Base-by-base conservation (phyloP, 2,888 invertebrate genomes). In the Odontocolon sp. region DNA sequence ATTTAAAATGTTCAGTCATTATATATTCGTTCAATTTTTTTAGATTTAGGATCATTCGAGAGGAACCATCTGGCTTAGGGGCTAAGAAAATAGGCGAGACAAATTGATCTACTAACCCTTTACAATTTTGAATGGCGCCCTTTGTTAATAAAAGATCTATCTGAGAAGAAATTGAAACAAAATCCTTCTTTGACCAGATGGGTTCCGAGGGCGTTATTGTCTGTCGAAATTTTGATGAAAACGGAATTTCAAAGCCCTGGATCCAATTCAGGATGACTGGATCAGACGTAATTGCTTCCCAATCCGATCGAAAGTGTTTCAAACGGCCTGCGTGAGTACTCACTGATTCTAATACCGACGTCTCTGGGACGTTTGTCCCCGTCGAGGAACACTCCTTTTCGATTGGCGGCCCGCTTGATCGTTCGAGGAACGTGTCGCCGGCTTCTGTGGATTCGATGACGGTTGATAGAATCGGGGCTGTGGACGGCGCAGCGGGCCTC, bases 291-390 rank as follows among this genome's bases (percentile, higher is more conserved):
- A 70, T 14, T 11, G 23, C 6, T 28, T 26, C 6, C 70, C 63
- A 70, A 11, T 8, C 28, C 2, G 0, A 26, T 3, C 21, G 14
- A 38, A 70, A 70, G 4, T 1, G n/a, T 23, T 18, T 14, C 0
- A 70, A 11, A 0, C 70, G 11, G 26, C 67, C 64, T 14, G 68
- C 42, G 80, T 70, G 64, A 21, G 8, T 26, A 70, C 33, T 23
- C 23, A 47, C 47, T 3, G 47, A 23, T 18, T 6, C 23, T 23
- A 23, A 47, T 47, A 21, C 2, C 11, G 18, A 36, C 31, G 56
- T 9, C 26, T 31, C 18, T 36, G 8, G 26, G 47, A 6, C 18
- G 47, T 2, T 6, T 18, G 18, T 18, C 23, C 23, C 47, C 14
- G 18, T 2, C 23, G 47, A 6, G 23, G 9, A 4, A 47, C 8